Base-by-base conservation (phyloP, 2,797 vertebrate species). In the Aselliscus stoliczkanus region DNA sequence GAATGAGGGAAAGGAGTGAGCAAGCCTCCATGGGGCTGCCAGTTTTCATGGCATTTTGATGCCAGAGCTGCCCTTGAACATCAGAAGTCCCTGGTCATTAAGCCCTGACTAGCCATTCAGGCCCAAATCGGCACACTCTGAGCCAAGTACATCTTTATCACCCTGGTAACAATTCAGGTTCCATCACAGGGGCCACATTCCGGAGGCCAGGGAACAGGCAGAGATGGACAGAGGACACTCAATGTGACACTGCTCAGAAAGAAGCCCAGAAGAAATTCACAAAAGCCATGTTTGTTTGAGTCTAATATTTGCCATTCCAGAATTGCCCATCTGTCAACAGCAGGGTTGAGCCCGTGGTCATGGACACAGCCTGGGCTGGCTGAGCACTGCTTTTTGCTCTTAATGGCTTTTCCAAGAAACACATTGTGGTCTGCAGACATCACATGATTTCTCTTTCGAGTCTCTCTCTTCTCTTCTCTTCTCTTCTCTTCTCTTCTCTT, bases 231-330 rank as follows among this genome's bases (percentile, higher is more conserved):
- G 56, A 27, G 77, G 76, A 73, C 47, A 50, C 42, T 75, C 60
- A 69, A 50, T 80, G 34, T 12, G 27, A 23, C 29, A 37, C 34
- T 89, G 70, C 95, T 97, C 90, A 92, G 94, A 95, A 97, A 91
- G 27, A 39, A 94, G 65, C 27, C 77, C 42, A 69, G 72, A 84
- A 56, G 60, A 72, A 54, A 64, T 7, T 85, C 93, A 95, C 85
- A 93, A 95, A 95, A 80, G 92, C 86, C 58, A 77, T 29, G 0
- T 80, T 95, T 91, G 75, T 92, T 54, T 70, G 11, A 2, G 60
- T 52, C 92, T 94, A 95, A 93, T 96, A 93, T 97, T 97, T 97
- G 76, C 88, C 86, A 52, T 95, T 86, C 52, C 82, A 67, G 39
- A 85, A 90, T 58, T 64, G 87, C 70, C 72, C 39, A 20, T 91